Conservation (phyloP, 2,113 vertebrate species). For the Rhinogobius similis region DNA sequence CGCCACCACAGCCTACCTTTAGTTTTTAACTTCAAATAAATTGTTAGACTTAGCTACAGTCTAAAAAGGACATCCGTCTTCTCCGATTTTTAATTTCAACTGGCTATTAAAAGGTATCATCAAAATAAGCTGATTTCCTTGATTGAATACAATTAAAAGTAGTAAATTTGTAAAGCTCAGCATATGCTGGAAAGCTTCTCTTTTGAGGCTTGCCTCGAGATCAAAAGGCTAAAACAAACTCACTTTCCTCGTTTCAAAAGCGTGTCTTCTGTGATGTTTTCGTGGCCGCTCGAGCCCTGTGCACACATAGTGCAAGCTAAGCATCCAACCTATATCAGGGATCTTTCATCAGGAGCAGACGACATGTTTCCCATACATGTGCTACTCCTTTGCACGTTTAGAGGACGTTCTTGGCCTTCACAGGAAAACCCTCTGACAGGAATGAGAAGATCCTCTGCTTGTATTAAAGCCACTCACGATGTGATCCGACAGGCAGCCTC, state of each 20-base stretch:
- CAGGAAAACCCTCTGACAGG: constrained; percentile 60
- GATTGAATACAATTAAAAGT: constrained; percentile 18
- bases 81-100: constrained; percentile 14
- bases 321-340: constrained; percentile 61
- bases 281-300: constrained; percentile 15
- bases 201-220: constrained; percentile 36
- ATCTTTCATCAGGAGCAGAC: constrained; percentile 64
- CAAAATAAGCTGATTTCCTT: neutral
- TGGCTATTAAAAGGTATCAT: constrained; percentile 32
- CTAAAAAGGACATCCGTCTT: constrained; percentile 23
- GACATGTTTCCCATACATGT: constrained; percentile 58
- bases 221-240: constrained; percentile 47
- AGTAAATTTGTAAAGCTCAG: constrained; percentile 19
- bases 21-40: constrained; percentile 52
- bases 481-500: constrained; percentile 52
- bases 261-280: constrained; percentile 43
- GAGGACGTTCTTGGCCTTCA: constrained; percentile 66
- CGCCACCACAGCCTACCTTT: constrained; percentile 61
- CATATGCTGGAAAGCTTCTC: constrained; percentile 21
- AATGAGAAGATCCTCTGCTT: constrained; percentile 53
- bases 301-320: constrained; percentile 53
- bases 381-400: constrained; percentile 50
- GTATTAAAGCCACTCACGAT: constrained; percentile 56
- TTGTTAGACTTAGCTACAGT: constrained; percentile 37
- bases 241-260: constrained; percentile 36